Evolutionary conservation across 2,797 vertebrate genomes (phyloP).

Genomic region (Threskiornis aethiopicus): DNA sequence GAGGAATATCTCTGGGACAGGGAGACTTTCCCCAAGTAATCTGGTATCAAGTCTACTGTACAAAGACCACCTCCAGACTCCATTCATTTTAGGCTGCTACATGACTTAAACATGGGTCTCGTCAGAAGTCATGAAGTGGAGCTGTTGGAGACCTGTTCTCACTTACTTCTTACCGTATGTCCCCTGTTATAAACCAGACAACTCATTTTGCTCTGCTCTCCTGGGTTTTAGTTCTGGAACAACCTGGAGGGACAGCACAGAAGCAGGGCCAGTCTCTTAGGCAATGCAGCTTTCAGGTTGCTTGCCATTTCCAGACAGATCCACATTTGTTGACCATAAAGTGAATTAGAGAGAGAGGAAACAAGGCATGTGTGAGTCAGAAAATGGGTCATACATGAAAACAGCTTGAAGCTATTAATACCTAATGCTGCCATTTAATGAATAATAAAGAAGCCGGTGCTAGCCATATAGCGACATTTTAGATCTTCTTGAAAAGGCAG

Average conservation of each 20-base stretch:
- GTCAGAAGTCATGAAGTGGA: background rate
- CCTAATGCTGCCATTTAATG: background rate
- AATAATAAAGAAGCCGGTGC: background rate
- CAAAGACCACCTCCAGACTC: background rate
- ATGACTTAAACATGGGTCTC: background rate
- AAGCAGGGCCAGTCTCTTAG: background rate
- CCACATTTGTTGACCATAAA: slow-evolving; percentile 27
- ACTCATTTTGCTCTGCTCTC: background rate
- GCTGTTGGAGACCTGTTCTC: background rate
- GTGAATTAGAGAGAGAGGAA: background rate
- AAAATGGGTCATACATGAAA: background rate
- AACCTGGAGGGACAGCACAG: background rate
- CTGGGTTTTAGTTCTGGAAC: background rate
- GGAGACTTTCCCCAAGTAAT: background rate
- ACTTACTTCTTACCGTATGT: background rate
- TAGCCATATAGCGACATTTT: background rate
- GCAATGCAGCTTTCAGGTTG: background rate
- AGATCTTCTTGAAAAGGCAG: background rate
- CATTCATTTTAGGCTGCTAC: background rate
- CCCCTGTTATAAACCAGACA: background rate
- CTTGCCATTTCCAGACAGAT: background rate
- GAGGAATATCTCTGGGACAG: background rate
- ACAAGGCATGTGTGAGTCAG: background rate
- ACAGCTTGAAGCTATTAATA: slow-evolving; percentile 33
- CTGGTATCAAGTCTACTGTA: background rate